phyloP scores from a whole-genome alignment of 2,888 invertebrate genomes.

The Hymenopus coronatus region DNA sequence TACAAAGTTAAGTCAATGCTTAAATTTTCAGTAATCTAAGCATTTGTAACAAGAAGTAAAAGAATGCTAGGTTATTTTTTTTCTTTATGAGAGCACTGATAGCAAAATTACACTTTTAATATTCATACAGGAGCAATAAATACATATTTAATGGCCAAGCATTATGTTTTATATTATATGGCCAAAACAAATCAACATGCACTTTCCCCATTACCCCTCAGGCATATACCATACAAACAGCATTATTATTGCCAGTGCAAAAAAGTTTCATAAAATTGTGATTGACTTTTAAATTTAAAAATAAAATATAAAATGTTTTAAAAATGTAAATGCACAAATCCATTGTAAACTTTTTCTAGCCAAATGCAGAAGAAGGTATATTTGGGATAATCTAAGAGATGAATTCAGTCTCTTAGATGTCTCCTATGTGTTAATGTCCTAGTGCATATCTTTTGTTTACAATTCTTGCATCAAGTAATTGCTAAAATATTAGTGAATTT shows the following conservation, averaged over 20 bases:
- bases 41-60: not conserved
- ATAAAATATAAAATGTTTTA: not conserved
- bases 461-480: conserved; percentile 14
- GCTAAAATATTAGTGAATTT: not conserved
- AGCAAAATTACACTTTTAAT: not conserved
- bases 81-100: not conserved
- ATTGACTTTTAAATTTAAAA: not conserved
- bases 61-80: not conserved
- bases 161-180: not conserved
- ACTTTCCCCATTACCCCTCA: not conserved
- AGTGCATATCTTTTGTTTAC: not conserved
- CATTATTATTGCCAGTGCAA: conserved; percentile 6
- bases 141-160: not conserved
- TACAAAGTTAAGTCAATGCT: not conserved
- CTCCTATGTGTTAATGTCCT: not conserved
- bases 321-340: conserved; percentile 1
- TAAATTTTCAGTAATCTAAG: not conserved
- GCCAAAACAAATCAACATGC: not conserved
- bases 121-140: not conserved
- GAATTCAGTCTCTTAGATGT: not conserved
- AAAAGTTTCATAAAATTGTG: not conserved
- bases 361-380: not conserved
- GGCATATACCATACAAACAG: not conserved
- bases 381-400: not conserved
- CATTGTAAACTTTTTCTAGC: not conserved